Evolutionary conservation across 1,140 invertebrate species (phyloP).

Genomic region (Nasonia giraulti): DNA sequence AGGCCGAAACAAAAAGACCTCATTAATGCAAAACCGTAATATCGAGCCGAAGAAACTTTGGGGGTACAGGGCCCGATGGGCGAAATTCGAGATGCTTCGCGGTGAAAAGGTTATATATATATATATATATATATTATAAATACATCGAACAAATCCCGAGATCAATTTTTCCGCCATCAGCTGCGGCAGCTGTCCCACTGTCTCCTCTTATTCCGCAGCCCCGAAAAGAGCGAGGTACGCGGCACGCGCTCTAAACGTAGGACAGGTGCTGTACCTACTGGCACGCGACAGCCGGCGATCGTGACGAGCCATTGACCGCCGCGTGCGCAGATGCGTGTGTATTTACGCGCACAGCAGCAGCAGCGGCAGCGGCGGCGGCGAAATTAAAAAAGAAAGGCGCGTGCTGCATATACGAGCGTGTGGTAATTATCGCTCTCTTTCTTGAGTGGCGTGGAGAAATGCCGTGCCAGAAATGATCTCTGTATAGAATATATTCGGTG

Average conservation of each 20-base stretch:
- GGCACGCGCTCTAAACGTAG: constrained; percentile 11
- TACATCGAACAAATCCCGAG: background rate
- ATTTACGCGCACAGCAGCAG: background rate
- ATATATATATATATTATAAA: too few species aligned
- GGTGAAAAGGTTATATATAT: too few species aligned
- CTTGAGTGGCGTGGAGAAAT: background rate
- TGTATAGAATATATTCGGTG: too few species aligned
- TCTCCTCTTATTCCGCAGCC: background rate
- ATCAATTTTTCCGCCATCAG: constrained; percentile 53
- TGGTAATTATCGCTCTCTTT: background rate
- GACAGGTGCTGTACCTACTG: constrained; percentile 63
- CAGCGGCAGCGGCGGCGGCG: too few species aligned
- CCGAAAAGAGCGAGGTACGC: background rate
- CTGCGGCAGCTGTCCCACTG: constrained; percentile 56
- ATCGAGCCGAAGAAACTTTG: too few species aligned
- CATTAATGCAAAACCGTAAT: too few species aligned
- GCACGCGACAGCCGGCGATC: constrained; percentile 68
- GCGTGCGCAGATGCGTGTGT: constrained; percentile 51
- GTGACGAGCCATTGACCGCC: constrained; percentile 57
- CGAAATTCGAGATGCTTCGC: too few species aligned
- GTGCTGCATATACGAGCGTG: too few species aligned
- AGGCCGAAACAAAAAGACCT: too few species aligned
- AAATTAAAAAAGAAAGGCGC: background rate
- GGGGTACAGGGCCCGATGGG: too few species aligned
- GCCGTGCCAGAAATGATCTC: too few species aligned